These are phyloP conservation scores for Ephydatia muelleri DNA, from an alignment of 37 sponge, comb jelly and placozoan genomes.

Conservation along the genomic window DNA sequence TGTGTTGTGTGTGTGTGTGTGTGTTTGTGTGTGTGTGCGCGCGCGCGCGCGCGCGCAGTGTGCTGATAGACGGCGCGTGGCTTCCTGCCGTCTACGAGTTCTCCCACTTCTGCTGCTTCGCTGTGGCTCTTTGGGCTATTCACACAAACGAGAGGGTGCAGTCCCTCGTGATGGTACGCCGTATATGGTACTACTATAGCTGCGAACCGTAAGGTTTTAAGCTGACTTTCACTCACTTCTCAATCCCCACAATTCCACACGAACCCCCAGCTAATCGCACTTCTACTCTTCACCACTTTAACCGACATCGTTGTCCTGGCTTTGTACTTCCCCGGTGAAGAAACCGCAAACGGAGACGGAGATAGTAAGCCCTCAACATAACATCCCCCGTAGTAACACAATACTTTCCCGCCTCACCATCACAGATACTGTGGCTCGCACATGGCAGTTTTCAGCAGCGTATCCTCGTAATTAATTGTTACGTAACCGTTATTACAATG, in stretches of 20 bases:
- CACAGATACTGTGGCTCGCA: not conserved
- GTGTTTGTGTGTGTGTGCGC: not conserved
- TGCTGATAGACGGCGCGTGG: not conserved
- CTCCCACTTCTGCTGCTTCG: slow-evolving; percentile 28
- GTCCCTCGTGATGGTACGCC: slow-evolving; percentile 22
- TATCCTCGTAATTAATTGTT: slow-evolving; percentile 4
- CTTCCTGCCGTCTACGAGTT: slow-evolving; percentile 34
- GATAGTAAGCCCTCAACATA: not conserved
- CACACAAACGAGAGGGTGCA: slow-evolving; percentile 1
- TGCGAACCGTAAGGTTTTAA: too few species aligned
- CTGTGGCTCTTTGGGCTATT: slow-evolving; percentile 33
- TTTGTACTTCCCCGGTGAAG: slow-evolving; percentile 6
- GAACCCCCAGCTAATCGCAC: slow-evolving; percentile 1
- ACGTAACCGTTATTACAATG: not conserved
- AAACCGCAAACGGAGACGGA: slow-evolving; percentile 24
- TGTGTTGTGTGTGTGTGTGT: not conserved
- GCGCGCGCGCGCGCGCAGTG: slow-evolving; percentile 4
- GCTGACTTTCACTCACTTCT: too few species aligned
- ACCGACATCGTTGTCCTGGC: slow-evolving; percentile 44
- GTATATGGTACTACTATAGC: not conserved
- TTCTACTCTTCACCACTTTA: slow-evolving; percentile 8
- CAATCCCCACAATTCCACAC: too few species aligned
- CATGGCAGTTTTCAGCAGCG: slow-evolving; percentile 57
- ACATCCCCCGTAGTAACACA: not conserved
- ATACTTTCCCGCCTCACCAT: not conserved